Evolutionary conservation across 1,140 invertebrate species (phyloP), one percentile per base, ranked within the genome.

Genomic region (Oscheius sp.): DNA sequence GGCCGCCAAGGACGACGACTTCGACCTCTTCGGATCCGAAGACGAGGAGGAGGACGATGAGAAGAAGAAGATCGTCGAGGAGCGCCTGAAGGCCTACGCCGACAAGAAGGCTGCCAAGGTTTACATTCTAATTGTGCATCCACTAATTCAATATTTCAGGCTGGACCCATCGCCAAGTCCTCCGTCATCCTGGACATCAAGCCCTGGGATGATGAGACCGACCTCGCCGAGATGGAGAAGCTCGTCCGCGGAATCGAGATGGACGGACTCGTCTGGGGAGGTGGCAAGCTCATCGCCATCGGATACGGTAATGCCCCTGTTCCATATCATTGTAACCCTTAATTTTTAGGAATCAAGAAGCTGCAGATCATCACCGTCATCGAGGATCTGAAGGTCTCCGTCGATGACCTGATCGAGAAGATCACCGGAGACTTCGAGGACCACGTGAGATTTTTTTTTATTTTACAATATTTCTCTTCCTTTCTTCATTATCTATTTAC

Each of bases 21-120:
- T 96, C 55, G 94, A 97, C 87, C 86, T 97, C 1, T 97, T 97
- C 87, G 93, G 89, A 13, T 94, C 92, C 13, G 93, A 95, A 76
- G 91, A 92, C 78, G 81, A 84, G 42, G 73, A 75, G 18, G 77
- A 73, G 23, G 77, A 76, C 46, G 82, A 81, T 2, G 92, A 91
- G 79, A 90, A 91, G 72, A 89, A 88, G 20, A 90, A 90, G 85
- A 85, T 94, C 31, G 89, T 90, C 81, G 90, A 95, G 83, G 90
- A 93, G 84, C 89, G 93, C 77, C 82, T 96, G 26, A 90, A 91
- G 75, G 92, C 90, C 10, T 96, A 97, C 84, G 89, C 90, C 76
- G 92, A 90, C 15, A 97, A 94, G 85, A 97, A 97, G 87, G 87
- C 92, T 1, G 95, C 93, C 84, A 96, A 94, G 65, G 62, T 59